Base-by-base conservation (phyloP, 2,888 invertebrate genomes). In the Aspidiotus destructor region DNA sequence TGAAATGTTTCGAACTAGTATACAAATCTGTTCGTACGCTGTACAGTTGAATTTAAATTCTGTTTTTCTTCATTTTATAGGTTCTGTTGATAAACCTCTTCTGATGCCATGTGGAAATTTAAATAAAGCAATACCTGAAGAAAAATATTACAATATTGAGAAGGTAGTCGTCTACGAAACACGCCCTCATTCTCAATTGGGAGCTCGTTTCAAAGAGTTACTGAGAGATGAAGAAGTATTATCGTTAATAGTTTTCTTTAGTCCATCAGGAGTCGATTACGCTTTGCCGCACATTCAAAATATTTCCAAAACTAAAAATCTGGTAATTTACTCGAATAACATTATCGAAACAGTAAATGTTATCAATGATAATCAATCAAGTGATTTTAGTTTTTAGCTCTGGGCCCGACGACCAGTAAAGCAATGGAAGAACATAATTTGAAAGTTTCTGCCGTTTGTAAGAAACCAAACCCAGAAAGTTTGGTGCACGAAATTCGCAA, bases 91-190 rank as follows among this genome's bases (percentile, higher is more conserved):
- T 13, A 48, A 48, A n/a, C 48, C 48, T n/a, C n/a, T 48, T 13
- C 48, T 48, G 48, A 48, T 48, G 48, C 48, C 48, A 48, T 48
- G 48, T n/a, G 48, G 48, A 48, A 48, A 48, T 48, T 48, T 48
- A 48, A 11, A 48, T 48, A 48, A 6, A 48, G 48, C 10, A 48
- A 13, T n/a, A n/a, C 10, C 48, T 11, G 11, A 48, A 48, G 48
- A 48, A n/a, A 48, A 48, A 48, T 13, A 48, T 48, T 13, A 13
- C n/a, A 48, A 48, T 11, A 11, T 48, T n/a, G 48, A 48, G 10
- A 48, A 48, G 6, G 48, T 48, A n/a, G n/a, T 48, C n/a, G 48
- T 48, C 48, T 48, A 48, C 6, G 48, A 48, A 48, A 48, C 48
- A 48, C n/a, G 48, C n/a, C 11, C 10, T 13, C 48, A 48, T n/a